Base-by-base conservation (phyloP, 2,113 vertebrate species). In the Orcinus orca region DNA sequence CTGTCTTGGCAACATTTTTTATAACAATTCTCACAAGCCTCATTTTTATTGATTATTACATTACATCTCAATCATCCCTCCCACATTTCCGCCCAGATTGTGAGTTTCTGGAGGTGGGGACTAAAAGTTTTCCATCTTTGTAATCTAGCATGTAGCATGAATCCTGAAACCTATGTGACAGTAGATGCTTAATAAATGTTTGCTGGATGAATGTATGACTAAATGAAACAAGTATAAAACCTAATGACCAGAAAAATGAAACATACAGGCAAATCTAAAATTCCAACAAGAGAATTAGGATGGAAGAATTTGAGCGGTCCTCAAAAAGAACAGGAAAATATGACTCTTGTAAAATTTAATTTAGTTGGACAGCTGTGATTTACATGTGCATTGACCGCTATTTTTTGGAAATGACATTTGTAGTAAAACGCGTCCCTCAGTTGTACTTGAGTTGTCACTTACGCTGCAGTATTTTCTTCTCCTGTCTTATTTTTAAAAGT, bases 31-130 rank as follows among this genome's bases (percentile, higher is more conserved):
- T 83, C 41, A 29, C 18, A 2, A 58, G 44, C 17, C 53, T 77
- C 29, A 20, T 4, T 8, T 3, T 29, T 13, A 31, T 17, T 3
- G 8, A 6, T 31, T 17, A 25, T 33, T 53, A 21, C 9, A 44
- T 5, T 5, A 15, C 2, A 25, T 25, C 47, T 63, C 31, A 4
- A 10, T 31, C 7, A 2, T 81, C 8, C 33, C 60, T 50, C 23
- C 26, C 5, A 3, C 0, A 15, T 2, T 1, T 15, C 0, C 4
- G 15, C 23, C 31, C 6, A 62, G 47, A 14, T 0, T 12, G 15
- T 25, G 68, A 79, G 41, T n/a, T 71, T 62, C 26, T 20, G 11
- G 15, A 58, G 55, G n/a, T 6, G 17, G 5, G 55, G 38, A 47
- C 21, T 7, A 2, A 5, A 38, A n/a, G 7, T 2, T 23, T 53